Base-by-base conservation (phyloP, 2,113 vertebrate genomes). In the Saccopteryx bilineata region DNA sequence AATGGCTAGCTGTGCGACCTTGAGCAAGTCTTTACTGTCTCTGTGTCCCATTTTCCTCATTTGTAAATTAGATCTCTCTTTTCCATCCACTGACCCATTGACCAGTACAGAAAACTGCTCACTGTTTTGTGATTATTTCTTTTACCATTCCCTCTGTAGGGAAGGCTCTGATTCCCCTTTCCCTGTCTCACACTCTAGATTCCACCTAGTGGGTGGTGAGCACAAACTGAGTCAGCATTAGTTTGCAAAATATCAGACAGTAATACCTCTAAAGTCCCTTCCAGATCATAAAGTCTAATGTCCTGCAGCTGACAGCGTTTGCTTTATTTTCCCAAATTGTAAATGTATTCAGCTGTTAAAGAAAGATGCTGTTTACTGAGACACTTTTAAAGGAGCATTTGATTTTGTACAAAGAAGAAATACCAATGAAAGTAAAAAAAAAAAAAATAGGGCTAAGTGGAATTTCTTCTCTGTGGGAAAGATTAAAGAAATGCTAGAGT, bases 261-360 rank as follows among this genome's bases (percentile, higher is more conserved):
- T 33, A 69, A 68, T 28, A 33, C 31, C 54, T 65, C 54, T 78
- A 18, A 76, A 52, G 13, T 74, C 33, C 56, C 68, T 88, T 93
- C 19, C 15, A 92, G 60, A 52, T 90, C 71, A 66, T 54, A 54
- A 94, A 79, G n/a, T 66, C 63, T 65, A 87, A 83, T 3, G 21
- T 71, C 11, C 24, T 82, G 6, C 39, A 74, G n/a, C 7, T 89
- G 23, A 56, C 4, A 71, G 24, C 31, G 6, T 46, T 39, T 61
- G 24, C 14, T 52, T 85, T 46, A 83, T 39, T 72, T 23, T 50
- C 71, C 21, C 3, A 17, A 72, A 63, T 21, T 87, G 2, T 81
- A 82, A 90, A 52, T 85, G 9, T 26, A 82, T 79, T 94, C 75
- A 87, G 31, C 33, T 84, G 69, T 91, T 61, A 86, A 96, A 85